Evolutionary conservation across 2,888 invertebrate genomes (phyloP).

Genomic region (Salticus scenicus): DNA sequence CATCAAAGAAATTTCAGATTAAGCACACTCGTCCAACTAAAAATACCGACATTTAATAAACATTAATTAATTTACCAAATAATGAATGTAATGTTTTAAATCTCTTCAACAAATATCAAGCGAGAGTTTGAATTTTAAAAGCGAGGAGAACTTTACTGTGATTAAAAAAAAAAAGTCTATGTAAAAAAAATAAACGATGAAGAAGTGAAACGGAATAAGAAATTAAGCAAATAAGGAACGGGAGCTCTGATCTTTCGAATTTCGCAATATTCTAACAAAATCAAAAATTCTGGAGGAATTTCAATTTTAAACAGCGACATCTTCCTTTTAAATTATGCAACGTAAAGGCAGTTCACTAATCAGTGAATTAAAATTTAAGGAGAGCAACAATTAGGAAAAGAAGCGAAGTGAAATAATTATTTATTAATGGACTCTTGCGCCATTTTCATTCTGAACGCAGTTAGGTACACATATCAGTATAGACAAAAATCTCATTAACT

Average conservation of each 20-base stretch:
- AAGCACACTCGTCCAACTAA: slow-evolving; percentile 54
- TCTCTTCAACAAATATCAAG: slow-evolving; percentile 42
- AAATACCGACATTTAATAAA: slow-evolving; percentile 44
- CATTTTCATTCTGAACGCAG: slow-evolving; percentile 19
- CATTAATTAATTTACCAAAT: slow-evolving; percentile 65
- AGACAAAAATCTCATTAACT: slow-evolving; percentile 46
- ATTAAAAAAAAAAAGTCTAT: neutral
- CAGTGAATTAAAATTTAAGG: neutral
- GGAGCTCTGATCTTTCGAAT: slow-evolving; percentile 5
- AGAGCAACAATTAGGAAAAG: neutral
- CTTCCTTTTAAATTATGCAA: neutral
- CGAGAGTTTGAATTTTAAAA: neutral
- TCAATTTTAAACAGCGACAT: neutral
- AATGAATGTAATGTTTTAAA: slow-evolving; percentile 49
- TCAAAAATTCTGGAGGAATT: neutral
- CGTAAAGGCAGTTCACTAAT: neutral
- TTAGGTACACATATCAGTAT: neutral
- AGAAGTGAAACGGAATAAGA: slow-evolving; percentile 8
- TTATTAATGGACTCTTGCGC: neutral
- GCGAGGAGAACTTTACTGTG: neutral
- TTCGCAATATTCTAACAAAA: neutral
- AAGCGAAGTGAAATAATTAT: neutral
- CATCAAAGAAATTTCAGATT: slow-evolving; percentile 46
- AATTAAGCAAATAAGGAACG: slow-evolving; percentile 15
- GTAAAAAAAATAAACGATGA: neutral